phyloP scores from a whole-genome alignment of 1,140 invertebrate species.

The Ladona fulva region DNA sequence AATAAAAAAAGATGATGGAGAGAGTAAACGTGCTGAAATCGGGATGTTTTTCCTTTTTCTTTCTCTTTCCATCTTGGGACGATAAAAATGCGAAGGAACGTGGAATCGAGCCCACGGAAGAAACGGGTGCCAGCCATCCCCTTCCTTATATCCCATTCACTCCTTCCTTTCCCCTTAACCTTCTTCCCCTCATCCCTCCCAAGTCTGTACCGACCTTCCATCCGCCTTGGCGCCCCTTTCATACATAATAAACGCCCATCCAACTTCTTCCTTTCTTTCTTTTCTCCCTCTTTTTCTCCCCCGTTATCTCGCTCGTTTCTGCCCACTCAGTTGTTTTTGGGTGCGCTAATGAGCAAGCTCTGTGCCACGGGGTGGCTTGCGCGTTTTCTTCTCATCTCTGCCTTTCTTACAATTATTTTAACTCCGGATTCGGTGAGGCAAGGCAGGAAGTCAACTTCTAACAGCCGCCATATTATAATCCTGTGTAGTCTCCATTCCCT shows the following conservation, averaged over 20 bases:
- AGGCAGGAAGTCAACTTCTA: no score
- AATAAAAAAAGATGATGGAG: no score
- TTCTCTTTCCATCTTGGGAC: no score
- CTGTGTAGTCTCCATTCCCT: no score
- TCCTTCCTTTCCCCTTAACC: neutral
- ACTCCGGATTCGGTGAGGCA: no score
- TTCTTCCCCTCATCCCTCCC: neutral
- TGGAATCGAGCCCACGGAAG: no score
- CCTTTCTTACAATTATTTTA: no score
- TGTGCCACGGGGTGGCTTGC: neutral
- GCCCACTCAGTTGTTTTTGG: slow-evolving; percentile 4
- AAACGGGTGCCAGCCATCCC: neutral
- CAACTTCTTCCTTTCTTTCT: neutral
- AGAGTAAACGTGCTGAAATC: no score
- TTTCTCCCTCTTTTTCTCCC: neutral
- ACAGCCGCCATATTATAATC: no score
- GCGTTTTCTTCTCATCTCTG: no score
- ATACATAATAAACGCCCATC: slow-evolving; percentile 5
- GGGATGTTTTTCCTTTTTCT: no score
- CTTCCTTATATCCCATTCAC: neutral
- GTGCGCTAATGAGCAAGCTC: neutral
- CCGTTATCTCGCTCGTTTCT: neutral
- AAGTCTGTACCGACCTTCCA: neutral
- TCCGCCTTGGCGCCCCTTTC: neutral
- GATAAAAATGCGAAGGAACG: no score